Evolutionary conservation across 1,140 invertebrate genomes (phyloP), one percentile per base, ranked within the genome.

Genomic region (Drosophila littoralis): DNA sequence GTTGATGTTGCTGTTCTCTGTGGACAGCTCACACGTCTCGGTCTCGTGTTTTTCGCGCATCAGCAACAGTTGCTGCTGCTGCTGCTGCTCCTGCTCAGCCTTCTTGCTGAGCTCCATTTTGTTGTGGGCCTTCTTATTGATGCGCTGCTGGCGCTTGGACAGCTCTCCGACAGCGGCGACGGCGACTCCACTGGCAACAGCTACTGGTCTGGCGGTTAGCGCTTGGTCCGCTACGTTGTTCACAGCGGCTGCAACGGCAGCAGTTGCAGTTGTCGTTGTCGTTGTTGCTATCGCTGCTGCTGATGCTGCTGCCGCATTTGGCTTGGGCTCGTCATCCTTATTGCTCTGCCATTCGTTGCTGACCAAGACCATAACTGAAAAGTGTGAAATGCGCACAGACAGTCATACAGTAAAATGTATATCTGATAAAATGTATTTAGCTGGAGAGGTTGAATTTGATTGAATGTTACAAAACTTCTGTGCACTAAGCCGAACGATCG

Each of bases 351-450:
- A 83, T 81, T 89, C 84, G 43, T 83, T 89, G 50, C 84, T 81
- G 48, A 81, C 84, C 67, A 89, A 78, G 67, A 89, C 84, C 84
- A 89, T 89, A 66, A 78, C 84, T 84, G 42, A 5, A 66, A 65
- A 12, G 28, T 13, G 61, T 33, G n/a, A 48, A 59, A 73, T 38
- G 32, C 17, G 32, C 52, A 65, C 46, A 46, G 59, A 46, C 15
- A 64, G 59, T 50, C 32, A 61, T 12, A 60, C 51, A 60, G 65
- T 38, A 48, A 35, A 66, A 32, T 48, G n/a, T 15, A 66, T 38
- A 40, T 40, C 35, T 15, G 40, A 54, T 45, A 36, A 33, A 64
- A 70, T 60, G 17, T 15, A 35, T 17, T 59, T 73, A 33, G 45
- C 35, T 58, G 52, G 32, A 68, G 46, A 51, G 55, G 10, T 57